Percentiles rank a stretch among this genome's conserved stretches.
These are phyloP conservation scores for Gymnobelideus leadbeateri DNA, from an alignment of 2,113 vertebrate species.

Conservation along the genomic window DNA sequence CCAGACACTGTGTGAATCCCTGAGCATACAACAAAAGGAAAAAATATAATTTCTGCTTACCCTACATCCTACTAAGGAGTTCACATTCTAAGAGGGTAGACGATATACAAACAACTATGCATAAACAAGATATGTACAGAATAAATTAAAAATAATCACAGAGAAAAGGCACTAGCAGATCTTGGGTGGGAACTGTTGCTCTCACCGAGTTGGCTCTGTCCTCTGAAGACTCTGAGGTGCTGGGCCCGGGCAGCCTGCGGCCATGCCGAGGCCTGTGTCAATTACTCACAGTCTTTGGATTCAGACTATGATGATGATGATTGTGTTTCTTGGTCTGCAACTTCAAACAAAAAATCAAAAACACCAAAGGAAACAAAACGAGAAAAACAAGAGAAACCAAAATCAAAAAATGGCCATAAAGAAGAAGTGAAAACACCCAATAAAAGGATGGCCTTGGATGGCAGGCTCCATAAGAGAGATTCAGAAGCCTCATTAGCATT, in stretches of 20 bases:
- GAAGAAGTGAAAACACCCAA: slow-evolving; percentile 79
- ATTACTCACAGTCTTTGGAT: too few species aligned
- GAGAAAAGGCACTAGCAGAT: not conserved
- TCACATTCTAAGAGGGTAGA: not conserved
- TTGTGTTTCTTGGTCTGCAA: slow-evolving; percentile 86
- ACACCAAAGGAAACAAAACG: slow-evolving; percentile 78
- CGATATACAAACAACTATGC: not conserved
- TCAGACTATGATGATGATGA: too few species aligned
- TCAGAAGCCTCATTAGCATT: slow-evolving; percentile 92
- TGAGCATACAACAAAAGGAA: not conserved
- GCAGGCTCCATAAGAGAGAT: slow-evolving; percentile 89
- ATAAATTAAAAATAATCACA: not conserved
- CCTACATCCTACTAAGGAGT: not conserved
- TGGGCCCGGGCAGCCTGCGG: too few species aligned
- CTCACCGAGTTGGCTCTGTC: too few species aligned
- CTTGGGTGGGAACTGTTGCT: too few species aligned
- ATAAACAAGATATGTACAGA: not conserved
- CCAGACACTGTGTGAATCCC: not conserved
- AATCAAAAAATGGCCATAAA: slow-evolving; percentile 75
- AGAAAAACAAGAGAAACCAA: slow-evolving; percentile 81
- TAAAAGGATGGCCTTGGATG: slow-evolving; percentile 89
- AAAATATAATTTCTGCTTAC: not conserved
- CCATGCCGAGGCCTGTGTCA: too few species aligned
- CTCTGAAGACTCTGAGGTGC: too few species aligned
- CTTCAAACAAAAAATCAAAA: slow-evolving; percentile 89